Evolutionary conservation across 2,797 vertebrate genomes (phyloP).

Genomic region (Urocyon cinereoargenteus): DNA sequence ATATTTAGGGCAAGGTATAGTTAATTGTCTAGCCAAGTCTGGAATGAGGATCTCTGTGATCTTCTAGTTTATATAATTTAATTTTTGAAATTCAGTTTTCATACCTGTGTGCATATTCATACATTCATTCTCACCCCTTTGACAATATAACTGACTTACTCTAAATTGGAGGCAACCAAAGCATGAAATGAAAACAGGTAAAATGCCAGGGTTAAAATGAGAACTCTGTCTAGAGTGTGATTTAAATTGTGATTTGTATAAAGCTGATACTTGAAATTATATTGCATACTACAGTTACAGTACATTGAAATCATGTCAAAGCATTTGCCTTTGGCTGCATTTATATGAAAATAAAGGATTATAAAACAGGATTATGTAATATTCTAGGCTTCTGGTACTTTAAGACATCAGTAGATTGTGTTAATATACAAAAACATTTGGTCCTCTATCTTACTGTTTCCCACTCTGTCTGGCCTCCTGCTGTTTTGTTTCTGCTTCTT

Average conservation of each 20-base stretch:
- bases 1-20: neutral
- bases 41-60: neutral
- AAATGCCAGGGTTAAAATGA: neutral
- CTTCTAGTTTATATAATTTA: conserved; percentile 47
- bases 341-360: neutral
- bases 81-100: conserved; percentile 41
- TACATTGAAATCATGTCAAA: neutral
- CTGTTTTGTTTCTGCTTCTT: neutral
- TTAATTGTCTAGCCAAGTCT: neutral
- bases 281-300: neutral
- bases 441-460: neutral
- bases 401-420: neutral
- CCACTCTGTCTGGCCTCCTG: neutral
- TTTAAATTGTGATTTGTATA: conserved; percentile 39
- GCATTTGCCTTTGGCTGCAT: conserved; percentile 13
- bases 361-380: neutral
- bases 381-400: conserved; percentile 27
- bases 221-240: neutral
- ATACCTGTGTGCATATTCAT: neutral
- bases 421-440: neutral
- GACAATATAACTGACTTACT: neutral
- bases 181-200: neutral
- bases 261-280: conserved; percentile 7
- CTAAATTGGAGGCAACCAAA: conserved; percentile 1
- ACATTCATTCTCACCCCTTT: conserved; percentile 35